Percentiles rank a stretch among this genome's conserved stretches.
Conservation (phyloP, 2,113 vertebrate genomes). For the Loxodonta africana region DNA sequence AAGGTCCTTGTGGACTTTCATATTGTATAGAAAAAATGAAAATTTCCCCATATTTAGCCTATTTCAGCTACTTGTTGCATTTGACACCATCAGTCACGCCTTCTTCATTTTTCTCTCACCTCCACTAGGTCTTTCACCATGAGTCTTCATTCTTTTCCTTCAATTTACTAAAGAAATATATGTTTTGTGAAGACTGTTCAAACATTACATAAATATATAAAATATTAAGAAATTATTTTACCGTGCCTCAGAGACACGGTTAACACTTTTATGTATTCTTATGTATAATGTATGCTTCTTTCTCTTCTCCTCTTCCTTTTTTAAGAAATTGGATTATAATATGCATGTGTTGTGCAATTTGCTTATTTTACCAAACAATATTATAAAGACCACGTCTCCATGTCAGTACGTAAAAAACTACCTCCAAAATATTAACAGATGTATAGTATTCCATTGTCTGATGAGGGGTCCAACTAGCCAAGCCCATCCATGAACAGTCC, state of each 20-base stretch:
- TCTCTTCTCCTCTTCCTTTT: background rate
- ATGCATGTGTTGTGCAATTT: background rate
- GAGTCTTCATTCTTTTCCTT: background rate
- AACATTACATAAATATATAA: background rate
- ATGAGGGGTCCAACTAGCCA: background rate
- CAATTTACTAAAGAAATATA: background rate
- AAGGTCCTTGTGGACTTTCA: background rate
- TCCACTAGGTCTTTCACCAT: background rate
- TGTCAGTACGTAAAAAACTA: background rate
- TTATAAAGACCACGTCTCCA: background rate
- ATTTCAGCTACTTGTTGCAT: background rate
- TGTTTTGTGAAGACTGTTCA: background rate
- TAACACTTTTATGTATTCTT: background rate
- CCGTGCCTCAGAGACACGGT: background rate
- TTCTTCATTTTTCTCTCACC: background rate
- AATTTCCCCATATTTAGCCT: background rate
- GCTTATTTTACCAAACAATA: background rate
- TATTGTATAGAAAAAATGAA: background rate
- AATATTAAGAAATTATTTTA: background rate
- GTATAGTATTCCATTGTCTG: background rate
- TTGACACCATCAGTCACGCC: background rate
- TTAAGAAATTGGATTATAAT: constrained; percentile 32
- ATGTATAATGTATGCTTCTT: background rate
- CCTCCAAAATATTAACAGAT: background rate
- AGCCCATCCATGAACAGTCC: background rate